Evolutionary conservation across 2,888 invertebrate genomes (phyloP).

Genomic region (Drosophila prolongata): DNA sequence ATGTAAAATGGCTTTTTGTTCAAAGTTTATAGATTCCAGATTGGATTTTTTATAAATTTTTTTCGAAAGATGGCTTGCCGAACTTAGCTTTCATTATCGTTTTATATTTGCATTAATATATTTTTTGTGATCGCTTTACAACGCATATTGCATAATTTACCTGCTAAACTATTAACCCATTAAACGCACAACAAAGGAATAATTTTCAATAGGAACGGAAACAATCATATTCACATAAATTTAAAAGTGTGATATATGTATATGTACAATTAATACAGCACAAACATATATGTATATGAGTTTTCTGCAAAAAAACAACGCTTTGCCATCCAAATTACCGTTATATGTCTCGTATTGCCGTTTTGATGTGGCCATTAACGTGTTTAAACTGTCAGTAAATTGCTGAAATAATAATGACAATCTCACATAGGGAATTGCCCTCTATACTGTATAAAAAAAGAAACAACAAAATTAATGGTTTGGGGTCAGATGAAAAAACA

Average conservation of each 20-base stretch:
- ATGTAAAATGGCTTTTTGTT: too few species aligned
- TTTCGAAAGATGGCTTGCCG: too few species aligned
- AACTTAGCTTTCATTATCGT: too few species aligned
- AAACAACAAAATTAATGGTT: conserved; percentile 13
- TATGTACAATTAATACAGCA: neutral
- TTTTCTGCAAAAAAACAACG: conserved; percentile 19
- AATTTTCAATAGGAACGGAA: conserved; percentile 45
- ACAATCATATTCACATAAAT: conserved; percentile 10
- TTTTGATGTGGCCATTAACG: conserved; percentile 42
- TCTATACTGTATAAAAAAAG: neutral
- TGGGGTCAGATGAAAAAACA: conserved; percentile 1
- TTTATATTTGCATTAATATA: too few species aligned
- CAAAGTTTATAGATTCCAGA: too few species aligned
- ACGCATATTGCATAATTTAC: conserved; percentile 42
- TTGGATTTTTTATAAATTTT: too few species aligned
- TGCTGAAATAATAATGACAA: conserved; percentile 36
- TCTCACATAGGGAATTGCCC: conserved; percentile 18
- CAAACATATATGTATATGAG: neutral
- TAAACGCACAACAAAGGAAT: conserved; percentile 36
- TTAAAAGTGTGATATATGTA: neutral
- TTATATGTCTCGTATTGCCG: conserved; percentile 35
- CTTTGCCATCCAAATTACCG: conserved; percentile 18
- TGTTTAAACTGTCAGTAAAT: conserved; percentile 66
- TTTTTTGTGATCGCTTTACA: conserved; percentile 19
- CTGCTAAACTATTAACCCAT: conserved; percentile 48